Conservation (phyloP, 2,797 vertebrate genomes). For the Enteromius thamalakanensis region DNA sequence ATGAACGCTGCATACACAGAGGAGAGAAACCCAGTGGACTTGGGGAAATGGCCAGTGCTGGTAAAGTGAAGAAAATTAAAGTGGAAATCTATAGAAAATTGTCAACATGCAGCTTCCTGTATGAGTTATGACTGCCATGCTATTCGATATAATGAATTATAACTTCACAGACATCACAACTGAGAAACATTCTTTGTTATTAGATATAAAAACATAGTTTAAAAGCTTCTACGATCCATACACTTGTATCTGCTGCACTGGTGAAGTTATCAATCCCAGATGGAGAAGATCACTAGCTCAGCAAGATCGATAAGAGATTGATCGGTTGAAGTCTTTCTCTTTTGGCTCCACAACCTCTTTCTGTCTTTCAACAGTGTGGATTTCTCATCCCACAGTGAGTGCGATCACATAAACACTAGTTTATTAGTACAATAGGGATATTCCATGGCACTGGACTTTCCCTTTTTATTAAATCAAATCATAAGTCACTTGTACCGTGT, state of each 20-base stretch:
- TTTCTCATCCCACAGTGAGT: constrained; percentile 23
- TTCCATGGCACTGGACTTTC: constrained; percentile 68
- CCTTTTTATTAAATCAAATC: constrained; percentile 56
- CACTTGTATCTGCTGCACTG: constrained; percentile 64
- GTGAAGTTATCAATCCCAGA: constrained; percentile 66
- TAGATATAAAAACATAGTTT: neutral
- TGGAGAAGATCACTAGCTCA: constrained; percentile 67
- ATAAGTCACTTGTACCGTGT: neutral
- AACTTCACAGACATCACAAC: neutral
- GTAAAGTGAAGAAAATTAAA: neutral
- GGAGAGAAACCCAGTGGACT: constrained; percentile 13
- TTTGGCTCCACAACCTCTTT: constrained; percentile 40
- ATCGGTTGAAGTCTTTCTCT: constrained; percentile 64
- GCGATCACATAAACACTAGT: constrained; percentile 72
- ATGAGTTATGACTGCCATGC: neutral
- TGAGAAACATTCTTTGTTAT: neutral
- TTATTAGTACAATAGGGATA: constrained; percentile 60
- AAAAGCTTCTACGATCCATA: constrained; percentile 53
- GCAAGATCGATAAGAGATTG: constrained; percentile 64
- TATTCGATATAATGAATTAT: neutral
- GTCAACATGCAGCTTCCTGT: constrained; percentile 4
- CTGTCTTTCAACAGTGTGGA: constrained; percentile 52
- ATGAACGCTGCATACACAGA: constrained; percentile 40
- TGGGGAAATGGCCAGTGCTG: constrained; percentile 20
- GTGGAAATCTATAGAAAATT: constrained; percentile 5